phyloP scores from a whole-genome alignment of 2,797 vertebrate genomes.

The Myotis myotis region DNA sequence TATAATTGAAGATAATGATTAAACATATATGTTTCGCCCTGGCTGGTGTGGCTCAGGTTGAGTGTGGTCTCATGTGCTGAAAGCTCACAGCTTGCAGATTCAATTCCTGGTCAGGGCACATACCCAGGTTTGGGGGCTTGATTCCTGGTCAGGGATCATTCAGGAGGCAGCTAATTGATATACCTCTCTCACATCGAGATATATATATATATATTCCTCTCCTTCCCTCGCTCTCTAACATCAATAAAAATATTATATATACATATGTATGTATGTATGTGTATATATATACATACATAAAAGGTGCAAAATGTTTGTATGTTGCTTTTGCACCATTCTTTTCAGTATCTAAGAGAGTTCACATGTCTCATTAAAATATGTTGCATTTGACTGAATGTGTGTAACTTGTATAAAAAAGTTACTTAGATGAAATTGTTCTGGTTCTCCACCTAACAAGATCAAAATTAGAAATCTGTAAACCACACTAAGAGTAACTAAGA shows the following conservation, averaged over 20 bases:
- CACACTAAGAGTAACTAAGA: background rate
- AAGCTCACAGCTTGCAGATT: no score
- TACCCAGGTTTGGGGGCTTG: no score
- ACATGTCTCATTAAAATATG: background rate
- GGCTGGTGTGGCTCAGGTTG: no score
- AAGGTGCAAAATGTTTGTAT: background rate
- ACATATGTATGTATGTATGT: no score
- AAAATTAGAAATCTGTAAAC: conserved; percentile 29
- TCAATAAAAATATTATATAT: no score
- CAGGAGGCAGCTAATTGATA: no score
- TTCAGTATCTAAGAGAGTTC: background rate
- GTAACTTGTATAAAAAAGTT: background rate
- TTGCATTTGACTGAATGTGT: background rate
- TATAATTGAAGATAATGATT: background rate
- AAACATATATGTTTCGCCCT: background rate
- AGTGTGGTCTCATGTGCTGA: no score
- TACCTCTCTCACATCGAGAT: no score
- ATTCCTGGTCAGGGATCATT: no score
- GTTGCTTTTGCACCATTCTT: conserved; percentile 3
- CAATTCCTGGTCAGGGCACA: no score
- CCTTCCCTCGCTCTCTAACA: no score
- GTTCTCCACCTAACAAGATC: background rate
- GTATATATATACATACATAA: background rate
- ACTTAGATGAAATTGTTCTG: background rate
- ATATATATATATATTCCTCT: no score